Conservation (phyloP, 1,140 invertebrate species). For the Drosophila subpulchrella region DNA sequence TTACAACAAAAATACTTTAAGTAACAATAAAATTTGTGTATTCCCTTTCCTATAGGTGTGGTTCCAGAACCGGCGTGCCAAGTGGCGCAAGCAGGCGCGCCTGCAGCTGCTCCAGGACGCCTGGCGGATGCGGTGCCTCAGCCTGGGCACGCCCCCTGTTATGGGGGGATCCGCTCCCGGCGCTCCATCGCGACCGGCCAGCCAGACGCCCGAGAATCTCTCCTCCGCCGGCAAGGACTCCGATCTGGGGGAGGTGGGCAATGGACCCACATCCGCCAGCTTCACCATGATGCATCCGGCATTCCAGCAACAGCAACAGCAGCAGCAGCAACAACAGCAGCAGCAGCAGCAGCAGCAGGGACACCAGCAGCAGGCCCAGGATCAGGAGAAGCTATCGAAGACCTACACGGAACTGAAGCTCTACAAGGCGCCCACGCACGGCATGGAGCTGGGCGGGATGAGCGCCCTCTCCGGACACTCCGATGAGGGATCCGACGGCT, state of each 20-base stretch:
- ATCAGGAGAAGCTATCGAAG: constrained; percentile 68
- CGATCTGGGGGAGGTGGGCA: constrained; percentile 28
- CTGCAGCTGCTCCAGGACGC: constrained; percentile 94
- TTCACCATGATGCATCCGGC: constrained; percentile 84
- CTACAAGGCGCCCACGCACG: constrained; percentile 72
- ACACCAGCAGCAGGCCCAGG: constrained; percentile 39
- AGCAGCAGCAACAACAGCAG: constrained; percentile 49
- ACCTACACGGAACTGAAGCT: constrained; percentile 83
- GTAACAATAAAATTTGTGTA: background rate
- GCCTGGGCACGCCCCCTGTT: constrained; percentile 88
- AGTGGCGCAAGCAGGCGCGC: constrained; percentile 94
- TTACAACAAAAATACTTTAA: background rate
- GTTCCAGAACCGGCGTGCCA: constrained; percentile 95
- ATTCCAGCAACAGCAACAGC: constrained; percentile 71
- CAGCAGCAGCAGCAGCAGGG: constrained; percentile 7
- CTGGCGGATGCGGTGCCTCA: constrained; percentile 94
- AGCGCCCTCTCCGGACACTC: constrained; percentile 55
- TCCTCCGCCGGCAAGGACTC: constrained; percentile 55
- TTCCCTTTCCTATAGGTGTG: constrained; percentile 88
- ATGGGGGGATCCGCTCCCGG: constrained; percentile 55
- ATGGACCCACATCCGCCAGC: constrained; percentile 29
- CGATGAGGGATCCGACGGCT: constrained; percentile 75
- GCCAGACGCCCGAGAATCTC: constrained; percentile 71
- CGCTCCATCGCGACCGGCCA: constrained; percentile 25
- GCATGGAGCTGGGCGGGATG: constrained; percentile 57